phyloP scores from a whole-genome alignment of 2,113 vertebrate species.

The Lanius collurio region DNA sequence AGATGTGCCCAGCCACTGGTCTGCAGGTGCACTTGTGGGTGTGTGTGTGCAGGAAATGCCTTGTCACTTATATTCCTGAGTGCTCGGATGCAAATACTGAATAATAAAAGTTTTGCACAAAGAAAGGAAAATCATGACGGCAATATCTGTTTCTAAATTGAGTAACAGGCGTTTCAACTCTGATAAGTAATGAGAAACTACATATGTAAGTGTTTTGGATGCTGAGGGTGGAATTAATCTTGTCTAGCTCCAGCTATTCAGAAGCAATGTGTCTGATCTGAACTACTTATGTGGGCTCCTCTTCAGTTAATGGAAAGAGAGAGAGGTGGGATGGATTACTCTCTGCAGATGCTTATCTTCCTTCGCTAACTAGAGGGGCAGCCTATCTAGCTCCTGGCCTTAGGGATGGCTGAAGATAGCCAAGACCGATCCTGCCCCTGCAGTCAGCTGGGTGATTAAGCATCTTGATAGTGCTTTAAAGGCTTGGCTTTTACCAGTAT shows the following conservation, averaged over 20 bases:
- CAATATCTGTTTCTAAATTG: constrained; percentile 10
- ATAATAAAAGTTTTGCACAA: background rate
- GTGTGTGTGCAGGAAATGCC: background rate
- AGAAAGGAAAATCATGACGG: background rate
- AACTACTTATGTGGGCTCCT: constrained; percentile 20
- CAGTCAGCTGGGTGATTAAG: constrained; percentile 7
- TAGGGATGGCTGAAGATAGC: constrained; percentile 29
- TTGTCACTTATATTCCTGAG: background rate
- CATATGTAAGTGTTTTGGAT: constrained; percentile 21
- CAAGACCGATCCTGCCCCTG: background rate
- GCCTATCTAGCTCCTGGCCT: background rate
- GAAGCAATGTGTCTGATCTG: background rate
- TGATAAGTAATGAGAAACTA: constrained; percentile 11
- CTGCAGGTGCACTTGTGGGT: background rate
- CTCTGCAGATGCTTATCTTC: constrained; percentile 36
- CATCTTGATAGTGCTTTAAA: background rate
- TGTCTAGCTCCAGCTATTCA: background rate
- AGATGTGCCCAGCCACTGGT: background rate
- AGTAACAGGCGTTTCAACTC: background rate
- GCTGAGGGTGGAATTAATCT: constrained; percentile 22
- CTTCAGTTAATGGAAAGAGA: constrained; percentile 1
- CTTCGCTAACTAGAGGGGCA: background rate
- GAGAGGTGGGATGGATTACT: constrained; percentile 18
- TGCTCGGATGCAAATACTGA: background rate
- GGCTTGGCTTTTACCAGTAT: background rate